Evolutionary conservation across 2,888 invertebrate species (phyloP).

Genomic region (Rotaria magnacalcarata): DNA sequence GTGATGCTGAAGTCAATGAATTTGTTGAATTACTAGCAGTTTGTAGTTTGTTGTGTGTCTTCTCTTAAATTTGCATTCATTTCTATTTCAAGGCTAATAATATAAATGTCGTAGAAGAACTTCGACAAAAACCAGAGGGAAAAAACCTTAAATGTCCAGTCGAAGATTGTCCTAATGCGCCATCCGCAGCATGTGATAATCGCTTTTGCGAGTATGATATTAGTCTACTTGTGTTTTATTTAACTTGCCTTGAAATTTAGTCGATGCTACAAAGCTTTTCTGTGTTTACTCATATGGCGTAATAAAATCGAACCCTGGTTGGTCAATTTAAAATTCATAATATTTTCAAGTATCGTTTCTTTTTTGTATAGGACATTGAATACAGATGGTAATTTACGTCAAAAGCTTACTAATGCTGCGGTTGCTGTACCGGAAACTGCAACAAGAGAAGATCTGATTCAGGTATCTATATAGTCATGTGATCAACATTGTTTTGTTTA

Average conservation of each 20-base stretch:
- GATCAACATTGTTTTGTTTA: no score
- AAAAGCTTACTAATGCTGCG: background rate
- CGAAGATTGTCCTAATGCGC: background rate
- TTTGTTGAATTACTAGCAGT: background rate
- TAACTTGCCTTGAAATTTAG: background rate
- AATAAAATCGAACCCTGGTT: background rate
- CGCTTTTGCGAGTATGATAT: background rate
- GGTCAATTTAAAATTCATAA: background rate
- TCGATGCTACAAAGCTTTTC: background rate
- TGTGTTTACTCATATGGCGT: background rate
- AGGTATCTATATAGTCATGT: background rate
- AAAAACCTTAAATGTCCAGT: background rate
- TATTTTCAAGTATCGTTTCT: background rate
- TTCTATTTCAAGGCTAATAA: background rate
- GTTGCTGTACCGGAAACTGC: background rate
- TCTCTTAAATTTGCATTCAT: background rate
- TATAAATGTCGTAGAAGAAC: background rate
- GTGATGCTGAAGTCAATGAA: background rate
- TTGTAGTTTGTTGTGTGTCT: background rate
- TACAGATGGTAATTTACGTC: background rate
- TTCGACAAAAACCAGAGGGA: background rate
- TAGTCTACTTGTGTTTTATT: background rate
- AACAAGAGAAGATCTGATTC: background rate
- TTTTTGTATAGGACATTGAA: background rate
- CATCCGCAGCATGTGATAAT: background rate